Evolutionary conservation across 2,888 invertebrate species (phyloP), one percentile per base, ranked within the genome.

Genomic region (Deilephila elpenor): DNA sequence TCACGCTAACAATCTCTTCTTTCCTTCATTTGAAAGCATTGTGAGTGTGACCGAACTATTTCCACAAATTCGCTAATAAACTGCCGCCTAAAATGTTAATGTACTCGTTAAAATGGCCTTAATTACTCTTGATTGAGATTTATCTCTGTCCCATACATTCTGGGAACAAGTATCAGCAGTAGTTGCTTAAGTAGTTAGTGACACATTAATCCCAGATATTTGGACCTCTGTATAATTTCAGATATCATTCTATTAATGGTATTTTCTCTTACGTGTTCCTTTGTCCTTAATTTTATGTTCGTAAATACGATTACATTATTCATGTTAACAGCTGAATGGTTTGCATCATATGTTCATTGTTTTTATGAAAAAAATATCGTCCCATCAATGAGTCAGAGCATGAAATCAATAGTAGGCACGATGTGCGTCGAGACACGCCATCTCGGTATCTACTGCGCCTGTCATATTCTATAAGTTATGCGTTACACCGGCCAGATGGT

Each of bases 391-490:
- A 84, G 78, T 78, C 82, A 79, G 78, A 82, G 84, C 84, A 81
- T 84, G 83, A 88, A 90, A 90, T 89, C 84, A 83, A 88, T 86
- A 86, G 81, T 78, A 77, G 78, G 75, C 76, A 51, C 51, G 44
- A 51, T 44, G 44, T 67, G 51, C 37, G n/a, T 37, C 51, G 17
- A 51, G 67, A 67, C 67, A 67, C 67, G 67, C 67, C 67, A 67
- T 67, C 51, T 51, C 44, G 70, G 74, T 82, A 84, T 84, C 82
- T 84, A 84, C 82, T 82, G 78, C 75, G 70, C 74, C 74, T 79
- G 73, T 79, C 76, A 83, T 81, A 82, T 83, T 82, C 80, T 79
- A 78, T 82, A 74, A 70, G 73, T 67, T 67, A 67, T 51, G 51
- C 67, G 44, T 67, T 67, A 67, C 51, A 51, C 25, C 44, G 80